Conservation (phyloP, 2,797 vertebrate species). For the Ibycter americanus region DNA sequence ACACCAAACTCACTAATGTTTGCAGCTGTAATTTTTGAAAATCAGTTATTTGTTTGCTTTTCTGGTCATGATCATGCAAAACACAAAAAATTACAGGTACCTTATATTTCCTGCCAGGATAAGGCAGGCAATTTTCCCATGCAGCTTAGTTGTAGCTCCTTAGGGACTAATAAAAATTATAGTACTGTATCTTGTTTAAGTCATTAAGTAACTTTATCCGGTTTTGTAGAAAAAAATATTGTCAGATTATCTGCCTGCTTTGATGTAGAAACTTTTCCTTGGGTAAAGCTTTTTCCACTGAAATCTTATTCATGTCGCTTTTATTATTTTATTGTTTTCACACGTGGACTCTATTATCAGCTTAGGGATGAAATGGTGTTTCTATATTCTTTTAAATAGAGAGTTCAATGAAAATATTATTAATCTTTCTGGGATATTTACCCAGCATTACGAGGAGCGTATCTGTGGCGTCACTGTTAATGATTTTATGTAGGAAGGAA, state of each 20-base stretch:
- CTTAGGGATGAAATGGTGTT: slow-evolving; percentile 44
- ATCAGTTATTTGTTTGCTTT: not conserved
- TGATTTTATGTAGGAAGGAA: slow-evolving; percentile 60
- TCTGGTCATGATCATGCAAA: not conserved
- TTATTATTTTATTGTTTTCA: slow-evolving; percentile 69
- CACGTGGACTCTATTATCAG: slow-evolving; percentile 63
- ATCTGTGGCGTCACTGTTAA: slow-evolving; percentile 60
- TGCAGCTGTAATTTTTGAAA: not conserved
- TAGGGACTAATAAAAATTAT: slow-evolving; percentile 51
- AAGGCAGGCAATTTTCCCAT: not conserved
- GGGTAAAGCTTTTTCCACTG: slow-evolving; percentile 39
- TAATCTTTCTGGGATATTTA: slow-evolving; percentile 66
- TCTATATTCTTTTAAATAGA: slow-evolving; percentile 41
- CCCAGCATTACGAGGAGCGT: slow-evolving; percentile 38
- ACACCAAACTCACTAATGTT: not conserved
- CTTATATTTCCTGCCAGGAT: not conserved
- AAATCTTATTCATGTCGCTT: slow-evolving; percentile 38
- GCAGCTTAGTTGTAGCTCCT: slow-evolving; percentile 12
- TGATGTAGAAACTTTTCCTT: slow-evolving; percentile 58
- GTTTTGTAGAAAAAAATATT: slow-evolving; percentile 51
- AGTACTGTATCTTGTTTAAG: slow-evolving; percentile 49
- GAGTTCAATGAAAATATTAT: slow-evolving; percentile 64
- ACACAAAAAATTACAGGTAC: not conserved
- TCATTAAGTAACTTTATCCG: slow-evolving; percentile 56
- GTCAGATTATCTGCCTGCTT: slow-evolving; percentile 56